Base-by-base conservation (phyloP, 2,888 invertebrate genomes). In the Drosophila mulleri region DNA sequence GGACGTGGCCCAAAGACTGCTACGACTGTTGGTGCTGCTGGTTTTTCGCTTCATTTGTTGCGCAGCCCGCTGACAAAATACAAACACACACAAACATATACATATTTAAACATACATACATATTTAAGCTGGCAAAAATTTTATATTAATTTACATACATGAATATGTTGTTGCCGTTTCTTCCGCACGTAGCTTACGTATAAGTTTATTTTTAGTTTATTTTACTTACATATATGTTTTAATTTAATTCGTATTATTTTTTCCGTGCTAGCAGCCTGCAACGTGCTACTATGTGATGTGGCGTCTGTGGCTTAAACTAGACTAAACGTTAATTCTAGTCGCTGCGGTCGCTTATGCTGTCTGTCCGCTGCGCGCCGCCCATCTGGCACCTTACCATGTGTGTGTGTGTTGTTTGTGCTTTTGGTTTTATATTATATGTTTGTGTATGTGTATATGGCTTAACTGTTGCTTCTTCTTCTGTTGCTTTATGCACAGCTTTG, bases 261-360 rank as follows among this genome's bases (percentile, higher is more conserved):
- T 29, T 2, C 18, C 18, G 14, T 18, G 5, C 9, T 2, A 26
- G 47, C 67, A n/a, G 64, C 52, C 41, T 64, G 37, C 37, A 29
- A 8, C 8, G 8, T 29, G 47, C n/a, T 70, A 63, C 47, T 73
- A 73, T 72, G 71, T 78, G 75, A 63, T 82, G 73, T 75, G 88
- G 52, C 59, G 59, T 39, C 76, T 60, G 75, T 74, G 76, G 85
- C 85, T 89, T 86, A 87, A 89, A 87, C 85, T 89, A 85, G 88
- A 89, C 85, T 85, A 89, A 86, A 78, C 64, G 73, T 80, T 86
- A 68, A 85, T 83, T 80, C 83, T 83, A 85, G 88, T 67, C 71
- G 42, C 62, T 72, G 56, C 54, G 54, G 53, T 77, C 60, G 66
- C 77, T 53, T 18, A 56, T 26, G 58, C 62, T 57, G 65, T 67